A percentile compares a stretch with the other conserved stretches of the same genome.
These are phyloP conservation scores for Idris sp. DNA, from an alignment of 1,140 invertebrate genomes.

Conservation along the genomic window DNA sequence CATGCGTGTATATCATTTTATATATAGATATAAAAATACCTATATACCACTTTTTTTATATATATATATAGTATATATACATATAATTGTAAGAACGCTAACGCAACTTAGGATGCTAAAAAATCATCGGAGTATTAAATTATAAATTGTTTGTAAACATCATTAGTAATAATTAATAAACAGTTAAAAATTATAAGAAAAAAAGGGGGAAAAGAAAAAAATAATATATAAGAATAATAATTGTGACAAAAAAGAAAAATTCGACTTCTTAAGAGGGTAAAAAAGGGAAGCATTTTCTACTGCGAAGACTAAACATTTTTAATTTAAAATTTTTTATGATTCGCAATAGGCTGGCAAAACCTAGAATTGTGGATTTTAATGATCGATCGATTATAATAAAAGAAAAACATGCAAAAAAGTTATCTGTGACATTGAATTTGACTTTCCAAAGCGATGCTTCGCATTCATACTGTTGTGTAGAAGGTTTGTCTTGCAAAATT, in stretches of 20 bases:
- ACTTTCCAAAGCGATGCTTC: conserved; percentile 47
- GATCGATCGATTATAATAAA: conserved; percentile 50
- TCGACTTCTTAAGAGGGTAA: neutral
- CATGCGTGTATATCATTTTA: conserved; percentile 26
- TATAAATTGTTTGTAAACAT: conserved; percentile 67
- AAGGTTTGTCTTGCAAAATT: neutral
- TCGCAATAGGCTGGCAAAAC: conserved; percentile 4
- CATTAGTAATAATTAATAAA: conserved; percentile 61
- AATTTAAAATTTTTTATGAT: conserved; percentile 19
- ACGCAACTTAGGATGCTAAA: conserved; percentile 63
- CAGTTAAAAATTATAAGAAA: conserved; percentile 48
- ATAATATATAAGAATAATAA: conserved; percentile 1
- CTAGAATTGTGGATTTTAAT: conserved; percentile 36
- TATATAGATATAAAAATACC: conserved; percentile 54
- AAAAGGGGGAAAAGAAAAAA: conserved; percentile 12
- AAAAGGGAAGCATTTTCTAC: too few relatives aligned
- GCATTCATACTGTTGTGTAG: conserved; percentile 25
- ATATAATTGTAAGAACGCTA: conserved; percentile 59
- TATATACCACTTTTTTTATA: conserved; percentile 27
- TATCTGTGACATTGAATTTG: conserved; percentile 26
- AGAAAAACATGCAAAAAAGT: conserved; percentile 41
- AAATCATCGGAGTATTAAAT: conserved; percentile 69
- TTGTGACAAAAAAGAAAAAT: conserved; percentile 27
- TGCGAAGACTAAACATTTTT: neutral
- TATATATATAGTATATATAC: conserved; percentile 49